Conservation (phyloP, 2,797 vertebrate species). For the Darevskia nairensis region DNA sequence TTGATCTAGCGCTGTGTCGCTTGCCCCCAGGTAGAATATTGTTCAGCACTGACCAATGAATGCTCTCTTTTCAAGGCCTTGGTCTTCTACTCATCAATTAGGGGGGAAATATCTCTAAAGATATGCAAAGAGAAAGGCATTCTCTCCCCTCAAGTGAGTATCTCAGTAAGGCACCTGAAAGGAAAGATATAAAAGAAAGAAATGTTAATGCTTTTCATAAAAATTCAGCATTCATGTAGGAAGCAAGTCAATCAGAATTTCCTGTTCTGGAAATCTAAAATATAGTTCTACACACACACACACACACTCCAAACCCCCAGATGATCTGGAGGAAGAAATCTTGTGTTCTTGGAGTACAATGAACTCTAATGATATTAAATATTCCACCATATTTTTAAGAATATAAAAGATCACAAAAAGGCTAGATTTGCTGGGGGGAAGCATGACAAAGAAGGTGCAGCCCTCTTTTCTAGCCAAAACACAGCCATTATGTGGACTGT, state of each 20-base stretch:
- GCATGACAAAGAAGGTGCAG: not conserved
- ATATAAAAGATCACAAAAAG: not conserved
- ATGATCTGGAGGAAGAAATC: not conserved
- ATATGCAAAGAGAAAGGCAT: not conserved
- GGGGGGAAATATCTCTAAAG: not conserved
- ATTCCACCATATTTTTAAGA: not conserved
- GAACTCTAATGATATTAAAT: not conserved
- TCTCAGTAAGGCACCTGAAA: not conserved
- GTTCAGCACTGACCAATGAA: fast-evolving
- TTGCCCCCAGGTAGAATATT: not conserved
- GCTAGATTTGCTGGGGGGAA: not conserved
- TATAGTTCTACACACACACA: not conserved
- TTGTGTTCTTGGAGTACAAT: not conserved
- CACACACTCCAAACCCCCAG: not conserved
- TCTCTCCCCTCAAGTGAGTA: not conserved
- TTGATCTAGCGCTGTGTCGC: not conserved
- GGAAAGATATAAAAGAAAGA: not conserved
- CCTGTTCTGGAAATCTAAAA: not conserved
- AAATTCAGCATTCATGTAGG: not conserved
- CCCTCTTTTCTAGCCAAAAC: not conserved
- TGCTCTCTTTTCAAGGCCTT: not conserved
- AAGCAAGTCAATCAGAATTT: not conserved
- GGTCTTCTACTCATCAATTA: not conserved
- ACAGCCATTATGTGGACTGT: not conserved
- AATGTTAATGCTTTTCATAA: not conserved